Evolutionary conservation across 2,888 invertebrate species (phyloP).

Genomic region (Cynaeus angustus): DNA sequence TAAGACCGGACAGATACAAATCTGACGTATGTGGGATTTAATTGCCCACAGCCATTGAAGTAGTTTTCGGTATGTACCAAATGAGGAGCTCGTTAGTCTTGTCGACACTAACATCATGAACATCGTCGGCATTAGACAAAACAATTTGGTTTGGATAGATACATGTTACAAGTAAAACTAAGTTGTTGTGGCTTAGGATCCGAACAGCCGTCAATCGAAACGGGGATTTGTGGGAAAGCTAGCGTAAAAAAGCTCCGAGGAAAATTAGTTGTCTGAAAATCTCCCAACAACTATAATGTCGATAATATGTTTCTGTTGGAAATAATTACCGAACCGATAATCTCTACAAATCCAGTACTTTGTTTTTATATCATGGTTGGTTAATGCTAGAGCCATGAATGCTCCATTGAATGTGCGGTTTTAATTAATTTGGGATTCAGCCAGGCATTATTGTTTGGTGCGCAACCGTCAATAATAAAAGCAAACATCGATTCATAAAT

Average conservation of each 20-base stretch:
- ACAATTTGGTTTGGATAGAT: constrained; percentile 26
- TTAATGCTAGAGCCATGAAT: constrained; percentile 3
- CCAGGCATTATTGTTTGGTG: constrained; percentile 1
- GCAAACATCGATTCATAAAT: constrained; percentile 28
- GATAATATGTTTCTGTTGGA: constrained; percentile 37
- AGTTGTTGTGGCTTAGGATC: constrained; percentile 31
- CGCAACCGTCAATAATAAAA: constrained; percentile 21
- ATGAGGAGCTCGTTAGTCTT: constrained; percentile 46
- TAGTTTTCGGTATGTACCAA: constrained; percentile 44
- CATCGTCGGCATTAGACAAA: constrained; percentile 38
- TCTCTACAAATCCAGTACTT: constrained; percentile 13
- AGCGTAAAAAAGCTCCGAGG: constrained; percentile 28
- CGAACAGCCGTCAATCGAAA: constrained; percentile 32
- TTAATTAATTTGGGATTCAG: constrained; percentile 24
- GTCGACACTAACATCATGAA: constrained; percentile 45
- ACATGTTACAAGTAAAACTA: constrained; percentile 27
- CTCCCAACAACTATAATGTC: constrained; percentile 30
- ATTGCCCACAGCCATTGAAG: constrained; percentile 40
- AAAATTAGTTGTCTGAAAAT: constrained; percentile 39
- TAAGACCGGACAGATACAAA: constrained; percentile 40
- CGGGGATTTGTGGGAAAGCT: constrained; percentile 33
- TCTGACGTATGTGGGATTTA: constrained; percentile 45
- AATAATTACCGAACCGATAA: constrained; percentile 33
- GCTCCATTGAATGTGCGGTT: constrained; percentile 26
- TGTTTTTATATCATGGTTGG: constrained; percentile 14